Conservation (phyloP, 2,888 invertebrate species). For the Spisula solida region DNA sequence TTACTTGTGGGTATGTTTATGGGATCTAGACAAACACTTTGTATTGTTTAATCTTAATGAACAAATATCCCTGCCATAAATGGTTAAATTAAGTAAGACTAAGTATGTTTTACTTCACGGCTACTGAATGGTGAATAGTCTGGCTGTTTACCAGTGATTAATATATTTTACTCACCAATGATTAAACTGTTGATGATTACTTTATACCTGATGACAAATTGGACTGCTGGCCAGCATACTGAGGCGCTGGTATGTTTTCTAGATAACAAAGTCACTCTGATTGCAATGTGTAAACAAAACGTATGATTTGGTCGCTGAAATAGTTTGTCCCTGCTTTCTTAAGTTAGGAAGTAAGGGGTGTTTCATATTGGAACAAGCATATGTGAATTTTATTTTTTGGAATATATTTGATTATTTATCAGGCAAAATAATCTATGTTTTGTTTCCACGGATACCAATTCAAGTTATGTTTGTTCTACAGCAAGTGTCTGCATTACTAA, state of each 20-base stretch:
- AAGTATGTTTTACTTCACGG: slow-evolving; percentile 19
- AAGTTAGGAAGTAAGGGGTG: not conserved
- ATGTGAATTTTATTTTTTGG: not conserved
- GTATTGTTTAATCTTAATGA: not conserved
- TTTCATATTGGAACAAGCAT: not conserved
- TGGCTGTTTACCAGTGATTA: not conserved
- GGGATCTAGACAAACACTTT: too few relatives aligned
- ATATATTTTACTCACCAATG: not conserved
- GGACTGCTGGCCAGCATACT: not conserved
- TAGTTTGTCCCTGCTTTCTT: not conserved
- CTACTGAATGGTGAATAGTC: not conserved
- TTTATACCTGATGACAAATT: slow-evolving; percentile 7
- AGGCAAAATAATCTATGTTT: not conserved
- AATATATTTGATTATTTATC: not conserved
- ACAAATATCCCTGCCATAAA: not conserved
- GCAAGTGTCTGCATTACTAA: not conserved
- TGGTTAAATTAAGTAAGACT: not conserved
- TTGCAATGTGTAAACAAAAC: slow-evolving; percentile 19
- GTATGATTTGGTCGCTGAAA: not conserved
- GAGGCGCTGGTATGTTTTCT: not conserved
- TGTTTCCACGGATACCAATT: not conserved
- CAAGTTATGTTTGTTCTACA: not conserved
- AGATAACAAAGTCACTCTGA: not conserved
- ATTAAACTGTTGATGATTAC: not conserved
- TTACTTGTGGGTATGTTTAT: too few relatives aligned